Evolutionary conservation across 2,888 invertebrate species (phyloP), one percentile per base, ranked within the genome.

Genomic region (Sinelater perroti): DNA sequence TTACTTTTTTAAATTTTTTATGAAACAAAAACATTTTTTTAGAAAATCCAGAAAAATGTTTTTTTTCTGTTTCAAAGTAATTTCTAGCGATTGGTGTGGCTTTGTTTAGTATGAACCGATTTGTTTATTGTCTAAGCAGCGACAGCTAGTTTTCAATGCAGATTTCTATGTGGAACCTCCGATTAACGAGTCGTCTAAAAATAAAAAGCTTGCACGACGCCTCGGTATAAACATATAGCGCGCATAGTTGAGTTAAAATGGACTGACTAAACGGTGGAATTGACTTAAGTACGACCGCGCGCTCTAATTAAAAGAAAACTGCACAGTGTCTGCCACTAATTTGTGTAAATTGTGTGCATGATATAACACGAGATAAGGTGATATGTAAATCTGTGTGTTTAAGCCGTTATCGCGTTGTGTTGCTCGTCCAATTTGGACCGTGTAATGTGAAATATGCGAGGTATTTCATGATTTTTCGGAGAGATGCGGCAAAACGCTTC

Each of bases 191-290:
- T 70, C 70, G 69, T 73, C 75, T 75, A 75, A 75, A 75, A 75
- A 75, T 75, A 75, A 74, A 74, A 71, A 70, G 67, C 71, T 66
- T 70, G 70, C 70, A 69, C 72, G 68, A 66, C 70, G 72, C 72
- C 70, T 68, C 65, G 65, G 66, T 71, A 70, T 72, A 74, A 74
- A 75, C 74, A 74, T 69, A 70, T 70, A 69, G 65, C 73, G 65
- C 73, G 69, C 70, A 73, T 70, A 71, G 70, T 72, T 71, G 67
- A 68, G 72, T 72, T 66, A 71, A 73, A 72, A 71, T 71, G 71
- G 66, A 70, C 67, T 68, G 65, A 67, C 60, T 68, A 68, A 69
- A 68, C 63, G 65, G 68, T 68, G 67, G 65, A 70, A 63, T 62
- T 64, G 47, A 65, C 60, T 61, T 63, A 50, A 61, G 58, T 61